Conservation (phyloP, 2,888 invertebrate species). For the Acleris cristana region DNA sequence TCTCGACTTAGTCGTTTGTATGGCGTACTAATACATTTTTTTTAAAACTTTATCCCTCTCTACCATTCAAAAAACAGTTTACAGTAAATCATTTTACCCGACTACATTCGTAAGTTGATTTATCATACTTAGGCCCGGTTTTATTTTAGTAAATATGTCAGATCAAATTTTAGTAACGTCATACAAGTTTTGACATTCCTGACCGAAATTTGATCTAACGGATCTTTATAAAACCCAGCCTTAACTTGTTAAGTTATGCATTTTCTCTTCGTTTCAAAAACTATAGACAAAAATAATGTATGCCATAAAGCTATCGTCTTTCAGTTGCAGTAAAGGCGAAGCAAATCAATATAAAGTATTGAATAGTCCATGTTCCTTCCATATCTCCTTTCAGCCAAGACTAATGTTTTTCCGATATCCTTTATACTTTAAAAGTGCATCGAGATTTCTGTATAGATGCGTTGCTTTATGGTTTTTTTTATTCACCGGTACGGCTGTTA, state of each 20-base stretch:
- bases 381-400: constrained; percentile 63
- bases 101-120: no score
- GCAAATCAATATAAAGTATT: constrained; percentile 33
- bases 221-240: no score
- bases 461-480: constrained; percentile 50
- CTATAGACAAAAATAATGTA: constrained; percentile 18
- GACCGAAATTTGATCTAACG: no score
- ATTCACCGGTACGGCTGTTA: constrained; percentile 22
- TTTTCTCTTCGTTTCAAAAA: constrained; percentile 9
- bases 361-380: constrained; percentile 42
- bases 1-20: no score
- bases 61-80: no score
- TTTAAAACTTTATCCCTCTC: no score
- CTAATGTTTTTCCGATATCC: constrained; percentile 77
- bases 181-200: no score
- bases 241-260: neutral
- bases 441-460: constrained; percentile 53
- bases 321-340: constrained; percentile 14
- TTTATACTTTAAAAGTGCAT: constrained; percentile 65
- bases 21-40: no score
- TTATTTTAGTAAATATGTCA: no score
- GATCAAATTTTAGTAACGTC: no score
- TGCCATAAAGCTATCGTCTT: constrained; percentile 16
- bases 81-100: no score
- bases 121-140: no score